Percentiles rank a stretch among this genome's conserved stretches.
These are phyloP conservation scores for Perca fluviatilis DNA, from an alignment of 2,113 vertebrate species.

Conservation along the genomic window DNA sequence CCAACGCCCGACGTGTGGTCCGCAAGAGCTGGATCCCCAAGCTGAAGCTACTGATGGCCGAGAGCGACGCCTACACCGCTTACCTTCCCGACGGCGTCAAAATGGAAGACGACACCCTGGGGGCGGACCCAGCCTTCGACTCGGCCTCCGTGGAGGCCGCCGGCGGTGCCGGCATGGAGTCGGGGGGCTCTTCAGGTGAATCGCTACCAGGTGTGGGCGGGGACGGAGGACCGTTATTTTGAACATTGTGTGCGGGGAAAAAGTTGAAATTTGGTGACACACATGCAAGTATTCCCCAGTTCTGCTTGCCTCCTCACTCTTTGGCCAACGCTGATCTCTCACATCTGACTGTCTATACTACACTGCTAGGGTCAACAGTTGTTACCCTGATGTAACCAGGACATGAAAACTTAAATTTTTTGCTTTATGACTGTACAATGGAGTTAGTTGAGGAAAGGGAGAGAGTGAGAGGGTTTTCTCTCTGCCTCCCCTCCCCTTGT, in stretches of 20 bases:
- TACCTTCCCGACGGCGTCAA: slow-evolving; percentile 92
- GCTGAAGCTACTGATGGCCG: slow-evolving; percentile 92
- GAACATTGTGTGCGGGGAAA: slow-evolving; percentile 61
- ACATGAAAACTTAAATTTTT: slow-evolving; percentile 60
- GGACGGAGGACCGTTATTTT: slow-evolving; percentile 83
- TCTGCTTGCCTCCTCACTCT: slow-evolving; percentile 72
- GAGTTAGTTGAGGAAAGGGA: slow-evolving; percentile 48
- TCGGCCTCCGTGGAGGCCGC: slow-evolving; percentile 77
- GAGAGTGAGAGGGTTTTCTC: slow-evolving; percentile 51
- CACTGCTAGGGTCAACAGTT: slow-evolving; percentile 65
- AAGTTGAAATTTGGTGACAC: slow-evolving; percentile 47
- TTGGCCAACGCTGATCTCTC: slow-evolving; percentile 72
- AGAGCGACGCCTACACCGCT: slow-evolving; percentile 91
- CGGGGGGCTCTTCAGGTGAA: slow-evolving; percentile 79
- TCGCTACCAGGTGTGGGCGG: slow-evolving; percentile 81
- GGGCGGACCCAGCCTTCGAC: slow-evolving; percentile 86
- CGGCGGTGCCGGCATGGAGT: slow-evolving; percentile 75
- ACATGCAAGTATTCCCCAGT: slow-evolving; percentile 58
- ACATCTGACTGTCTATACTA: slow-evolving; percentile 71
- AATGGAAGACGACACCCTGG: slow-evolving; percentile 91
- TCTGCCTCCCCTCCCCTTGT: slow-evolving; percentile 69
- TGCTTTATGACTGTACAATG: slow-evolving; percentile 67
- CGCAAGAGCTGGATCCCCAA: slow-evolving; percentile 98
- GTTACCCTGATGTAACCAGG: slow-evolving; percentile 70
- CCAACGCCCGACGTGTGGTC: slow-evolving; percentile 94